A percentile compares a stretch with the other conserved stretches of the same genome.
phyloP scores from a whole-genome alignment of 2,888 invertebrate species.

The Cryptophagus acutangulus region DNA sequence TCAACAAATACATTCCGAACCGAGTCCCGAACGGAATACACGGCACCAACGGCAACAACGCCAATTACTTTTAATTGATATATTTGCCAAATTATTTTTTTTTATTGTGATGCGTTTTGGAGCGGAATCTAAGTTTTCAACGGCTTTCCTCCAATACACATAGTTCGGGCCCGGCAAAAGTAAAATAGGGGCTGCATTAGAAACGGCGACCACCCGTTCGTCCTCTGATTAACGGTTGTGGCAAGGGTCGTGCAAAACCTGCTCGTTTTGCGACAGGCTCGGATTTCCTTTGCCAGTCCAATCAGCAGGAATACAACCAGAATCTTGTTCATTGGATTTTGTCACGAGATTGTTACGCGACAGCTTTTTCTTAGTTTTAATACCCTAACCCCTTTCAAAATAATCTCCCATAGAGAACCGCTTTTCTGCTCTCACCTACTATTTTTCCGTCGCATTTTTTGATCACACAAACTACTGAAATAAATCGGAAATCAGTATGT shows the following conservation, averaged over 20 bases:
- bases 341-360: conserved; percentile 32
- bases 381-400: conserved; percentile 19
- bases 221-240: conserved; percentile 29
- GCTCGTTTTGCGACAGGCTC: conserved; percentile 25
- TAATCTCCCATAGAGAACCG: too few relatives aligned
- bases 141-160: too few relatives aligned
- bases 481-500: too few relatives aligned
- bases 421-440: neutral
- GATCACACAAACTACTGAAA: conserved; percentile 2
- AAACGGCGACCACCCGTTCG: conserved; percentile 10
- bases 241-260: conserved; percentile 31
- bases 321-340: conserved; percentile 32
- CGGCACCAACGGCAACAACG: too few relatives aligned
- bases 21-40: too few relatives aligned
- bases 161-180: too few relatives aligned
- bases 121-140: too few relatives aligned
- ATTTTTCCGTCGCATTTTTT: neutral
- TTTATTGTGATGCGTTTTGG: too few relatives aligned
- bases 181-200: conserved; percentile 5
- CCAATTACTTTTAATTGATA: too few relatives aligned
- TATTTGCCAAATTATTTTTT: too few relatives aligned
- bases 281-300: conserved; percentile 33
- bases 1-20: too few relatives aligned
- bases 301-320: conserved; percentile 32
- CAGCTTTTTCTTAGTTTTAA: conserved; percentile 19